Conservation (phyloP, 1,140 invertebrate genomes). For the Bombus pascuorum region DNA sequence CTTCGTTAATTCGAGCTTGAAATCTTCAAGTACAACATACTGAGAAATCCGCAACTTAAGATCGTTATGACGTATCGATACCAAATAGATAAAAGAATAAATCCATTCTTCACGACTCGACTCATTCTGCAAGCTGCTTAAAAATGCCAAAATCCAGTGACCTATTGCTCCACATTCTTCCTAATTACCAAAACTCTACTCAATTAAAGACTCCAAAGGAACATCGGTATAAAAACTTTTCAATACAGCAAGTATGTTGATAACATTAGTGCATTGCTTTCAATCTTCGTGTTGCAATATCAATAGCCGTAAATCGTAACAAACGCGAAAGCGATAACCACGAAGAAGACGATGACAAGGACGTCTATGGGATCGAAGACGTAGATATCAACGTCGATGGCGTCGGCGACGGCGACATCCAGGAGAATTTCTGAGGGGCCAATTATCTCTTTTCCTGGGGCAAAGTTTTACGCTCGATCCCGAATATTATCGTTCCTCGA, state of each 20-base stretch:
- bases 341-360: not conserved
- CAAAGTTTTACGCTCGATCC: slow-evolving; percentile 69
- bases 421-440: slow-evolving; percentile 60
- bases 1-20: not conserved
- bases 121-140: too few relatives aligned
- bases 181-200: not conserved
- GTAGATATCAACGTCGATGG: slow-evolving; percentile 27
- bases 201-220: fast-evolving
- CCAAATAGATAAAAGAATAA: too few relatives aligned
- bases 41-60: too few relatives aligned
- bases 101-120: too few relatives aligned
- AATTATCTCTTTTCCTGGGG: slow-evolving; percentile 65
- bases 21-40: too few relatives aligned
- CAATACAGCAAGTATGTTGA: not conserved
- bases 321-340: not conserved
- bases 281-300: not conserved
- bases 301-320: not conserved
- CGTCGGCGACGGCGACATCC: slow-evolving; percentile 19
- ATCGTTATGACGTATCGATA: too few relatives aligned
- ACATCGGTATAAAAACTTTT: not conserved
- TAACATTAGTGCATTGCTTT: not conserved
- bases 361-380: slow-evolving; percentile 1
- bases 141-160: not conserved
- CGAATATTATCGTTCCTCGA: slow-evolving; percentile 69
- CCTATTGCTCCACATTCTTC: not conserved